These are phyloP conservation scores for Chaetophractus vellerosus DNA, from an alignment of 2,797 vertebrate species.

Conservation along the genomic window DNA sequence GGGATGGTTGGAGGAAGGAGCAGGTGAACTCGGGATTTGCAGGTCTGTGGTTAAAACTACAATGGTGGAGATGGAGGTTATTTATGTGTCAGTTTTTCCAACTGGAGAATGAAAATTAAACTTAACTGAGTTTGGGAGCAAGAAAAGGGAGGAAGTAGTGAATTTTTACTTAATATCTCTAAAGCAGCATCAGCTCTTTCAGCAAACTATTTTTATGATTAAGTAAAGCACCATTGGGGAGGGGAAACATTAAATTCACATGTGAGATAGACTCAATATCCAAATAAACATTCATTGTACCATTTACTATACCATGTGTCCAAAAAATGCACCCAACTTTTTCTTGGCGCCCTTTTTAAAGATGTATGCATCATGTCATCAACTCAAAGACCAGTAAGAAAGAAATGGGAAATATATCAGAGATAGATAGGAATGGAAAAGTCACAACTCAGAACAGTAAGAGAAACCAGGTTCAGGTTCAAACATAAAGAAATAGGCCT, in stretches of 20 bases:
- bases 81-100: slow-evolving; percentile 42
- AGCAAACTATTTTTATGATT: background rate
- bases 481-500: slow-evolving; percentile 83
- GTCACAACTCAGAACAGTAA: slow-evolving; percentile 76
- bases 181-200: background rate
- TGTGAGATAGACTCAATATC: slow-evolving; percentile 47
- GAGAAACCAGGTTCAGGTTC: slow-evolving; percentile 82
- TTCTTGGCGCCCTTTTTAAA: background rate
- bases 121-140: background rate
- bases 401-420: slow-evolving; percentile 85
- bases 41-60: no score
- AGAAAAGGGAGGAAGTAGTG: background rate
- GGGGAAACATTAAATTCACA: background rate
- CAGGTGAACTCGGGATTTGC: no score
- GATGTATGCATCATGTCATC: background rate
- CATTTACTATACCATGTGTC: slow-evolving; percentile 78
- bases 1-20: no score
- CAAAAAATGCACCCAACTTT: slow-evolving; percentile 77
- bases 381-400: slow-evolving; percentile 70
- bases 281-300: slow-evolving; percentile 85
- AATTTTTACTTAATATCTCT: background rate
- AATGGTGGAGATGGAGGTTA: background rate
- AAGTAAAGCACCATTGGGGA: background rate
- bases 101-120: slow-evolving; percentile 50
- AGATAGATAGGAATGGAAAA: slow-evolving; percentile 47